These are phyloP conservation scores for Pipa parva DNA, from an alignment of 2,113 vertebrate genomes.

Conservation along the genomic window DNA sequence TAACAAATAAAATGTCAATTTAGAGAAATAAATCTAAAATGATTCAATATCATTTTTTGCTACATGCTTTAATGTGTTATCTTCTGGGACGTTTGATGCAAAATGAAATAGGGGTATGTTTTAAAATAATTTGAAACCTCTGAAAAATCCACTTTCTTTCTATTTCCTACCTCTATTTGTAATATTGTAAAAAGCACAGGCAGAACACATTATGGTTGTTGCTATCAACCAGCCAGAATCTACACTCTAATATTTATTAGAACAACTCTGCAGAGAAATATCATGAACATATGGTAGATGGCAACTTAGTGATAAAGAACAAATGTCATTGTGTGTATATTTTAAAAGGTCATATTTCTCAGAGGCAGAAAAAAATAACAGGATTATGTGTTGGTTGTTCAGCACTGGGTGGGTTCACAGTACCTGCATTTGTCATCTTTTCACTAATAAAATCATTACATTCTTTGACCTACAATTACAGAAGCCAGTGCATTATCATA, in stretches of 20 bases:
- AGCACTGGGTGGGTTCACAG: neutral
- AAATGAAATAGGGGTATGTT: constrained; percentile 27
- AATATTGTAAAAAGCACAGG: constrained; percentile 10
- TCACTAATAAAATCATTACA: constrained; percentile 24
- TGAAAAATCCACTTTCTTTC: neutral
- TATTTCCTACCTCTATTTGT: neutral
- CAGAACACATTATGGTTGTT: constrained; percentile 4
- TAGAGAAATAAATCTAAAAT: neutral
- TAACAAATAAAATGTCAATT: constrained; percentile 27
- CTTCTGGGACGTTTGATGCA: constrained; percentile 11
- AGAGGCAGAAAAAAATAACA: constrained; percentile 28
- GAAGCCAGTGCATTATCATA: constrained; percentile 34
- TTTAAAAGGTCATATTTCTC: constrained; percentile 38
- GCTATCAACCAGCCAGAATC: constrained; percentile 14
- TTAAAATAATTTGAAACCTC: constrained; percentile 11
- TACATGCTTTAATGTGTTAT: constrained; percentile 9
- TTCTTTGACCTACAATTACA: constrained; percentile 29
- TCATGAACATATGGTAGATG: constrained; percentile 23
- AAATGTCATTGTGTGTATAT: constrained; percentile 35
- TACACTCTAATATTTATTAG: constrained; percentile 19
- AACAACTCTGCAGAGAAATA: constrained; percentile 32
- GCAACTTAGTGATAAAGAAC: constrained; percentile 29
- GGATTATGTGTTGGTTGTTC: constrained; percentile 28
- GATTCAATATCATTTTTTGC: constrained; percentile 14
- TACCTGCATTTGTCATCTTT: constrained; percentile 17